Conservation (phyloP, 1,140 invertebrate genomes). For the Temnothorax nylanderi region DNA sequence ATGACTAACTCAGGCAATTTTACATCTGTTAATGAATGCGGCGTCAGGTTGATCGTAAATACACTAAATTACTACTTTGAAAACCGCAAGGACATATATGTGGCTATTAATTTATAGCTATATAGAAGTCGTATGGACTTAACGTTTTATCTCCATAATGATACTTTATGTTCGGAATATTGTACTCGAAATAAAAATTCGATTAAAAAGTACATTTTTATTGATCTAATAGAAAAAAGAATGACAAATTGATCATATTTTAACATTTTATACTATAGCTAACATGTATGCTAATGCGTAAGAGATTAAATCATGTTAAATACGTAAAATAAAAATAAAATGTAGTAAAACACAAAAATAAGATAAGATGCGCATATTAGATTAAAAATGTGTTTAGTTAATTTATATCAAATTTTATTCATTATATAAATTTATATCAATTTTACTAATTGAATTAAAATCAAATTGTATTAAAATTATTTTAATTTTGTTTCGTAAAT, state of each 20-base stretch:
- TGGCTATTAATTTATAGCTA: conserved; percentile 24
- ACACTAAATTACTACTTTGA: conserved; percentile 22
- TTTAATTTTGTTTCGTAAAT: not conserved
- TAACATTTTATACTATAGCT: not conserved
- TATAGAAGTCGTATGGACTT: not conserved
- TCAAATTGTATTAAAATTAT: not conserved
- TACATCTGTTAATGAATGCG: conserved; percentile 24
- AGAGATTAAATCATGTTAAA: not conserved
- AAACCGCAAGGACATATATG: conserved; percentile 2
- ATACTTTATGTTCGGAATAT: not conserved
- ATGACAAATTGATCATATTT: not conserved
- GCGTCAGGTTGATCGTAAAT: conserved; percentile 7
- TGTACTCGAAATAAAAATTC: not conserved
- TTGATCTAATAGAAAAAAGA: not conserved
- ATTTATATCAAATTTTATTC: not conserved
- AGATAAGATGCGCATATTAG: not conserved
- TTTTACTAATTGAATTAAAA: not conserved
- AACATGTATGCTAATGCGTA: not conserved
- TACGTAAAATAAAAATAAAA: not conserved
- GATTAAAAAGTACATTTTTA: not conserved
- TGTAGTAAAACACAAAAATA: not conserved
- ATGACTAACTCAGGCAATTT: not conserved
- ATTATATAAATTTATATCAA: not conserved
- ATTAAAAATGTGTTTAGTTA: not conserved
- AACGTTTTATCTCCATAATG: not conserved